Evolutionary conservation across 2,888 invertebrate species (phyloP).

Genomic region (Trissolcus japonicus): DNA sequence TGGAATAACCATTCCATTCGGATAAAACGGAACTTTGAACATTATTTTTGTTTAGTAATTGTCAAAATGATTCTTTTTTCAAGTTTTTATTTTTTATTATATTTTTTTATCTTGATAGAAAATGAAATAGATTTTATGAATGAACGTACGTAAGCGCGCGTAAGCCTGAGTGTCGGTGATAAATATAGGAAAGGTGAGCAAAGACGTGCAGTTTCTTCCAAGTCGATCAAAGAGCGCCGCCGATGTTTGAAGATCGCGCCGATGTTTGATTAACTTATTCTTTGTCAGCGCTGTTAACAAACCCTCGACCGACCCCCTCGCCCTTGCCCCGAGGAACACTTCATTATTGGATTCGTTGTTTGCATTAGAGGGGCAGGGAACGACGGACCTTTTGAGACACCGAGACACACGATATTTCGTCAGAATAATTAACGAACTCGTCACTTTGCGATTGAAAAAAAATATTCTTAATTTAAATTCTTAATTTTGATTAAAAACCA

Average conservation of each 20-base stretch:
- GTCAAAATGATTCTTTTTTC: too few relatives aligned
- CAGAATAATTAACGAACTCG: conserved; percentile 51
- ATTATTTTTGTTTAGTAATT: too few relatives aligned
- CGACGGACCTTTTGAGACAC: conserved; percentile 33
- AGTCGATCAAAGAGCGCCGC: conserved; percentile 69
- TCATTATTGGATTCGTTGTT: conserved; percentile 55
- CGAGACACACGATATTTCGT: conserved; percentile 42
- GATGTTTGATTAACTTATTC: conserved; percentile 73
- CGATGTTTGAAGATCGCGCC: conserved; percentile 73
- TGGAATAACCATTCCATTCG: too few relatives aligned
- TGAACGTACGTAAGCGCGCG: conserved; percentile 58
- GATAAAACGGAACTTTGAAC: too few relatives aligned
- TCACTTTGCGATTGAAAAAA: background rate
- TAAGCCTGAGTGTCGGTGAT: conserved; percentile 54
- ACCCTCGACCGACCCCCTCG: conserved; percentile 62
- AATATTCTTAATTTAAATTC: background rate
- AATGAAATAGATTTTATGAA: conserved; percentile 54
- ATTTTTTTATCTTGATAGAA: too few relatives aligned
- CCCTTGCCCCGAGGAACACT: conserved; percentile 42
- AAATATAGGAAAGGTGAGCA: conserved; percentile 65
- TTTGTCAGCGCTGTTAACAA: conserved; percentile 73
- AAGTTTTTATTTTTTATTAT: conserved; percentile 4
- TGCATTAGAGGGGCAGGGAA: conserved; percentile 47
- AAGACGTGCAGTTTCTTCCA: conserved; percentile 67
- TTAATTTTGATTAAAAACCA: background rate